Conservation (phyloP, 2,113 vertebrate genomes). For the Podocnemis expansa region DNA sequence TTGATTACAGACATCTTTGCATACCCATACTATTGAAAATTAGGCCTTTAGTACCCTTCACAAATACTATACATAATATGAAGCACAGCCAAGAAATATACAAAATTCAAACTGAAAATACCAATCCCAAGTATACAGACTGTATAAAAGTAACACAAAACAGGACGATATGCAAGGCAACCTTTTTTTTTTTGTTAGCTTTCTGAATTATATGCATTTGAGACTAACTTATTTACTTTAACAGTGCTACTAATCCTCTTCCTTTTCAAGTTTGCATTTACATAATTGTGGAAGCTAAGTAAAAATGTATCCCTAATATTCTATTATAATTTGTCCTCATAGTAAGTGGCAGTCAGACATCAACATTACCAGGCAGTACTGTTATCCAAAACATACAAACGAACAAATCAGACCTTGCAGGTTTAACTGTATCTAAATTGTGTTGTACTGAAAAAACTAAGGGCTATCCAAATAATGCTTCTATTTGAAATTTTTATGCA, state of each 20-base stretch:
- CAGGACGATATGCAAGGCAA: not conserved
- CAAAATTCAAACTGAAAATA: constrained; percentile 5
- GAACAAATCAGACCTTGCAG: not conserved
- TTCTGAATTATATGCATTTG: not conserved
- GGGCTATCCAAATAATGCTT: constrained; percentile 25
- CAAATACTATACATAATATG: not conserved
- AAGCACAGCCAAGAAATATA: not conserved
- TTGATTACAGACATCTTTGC: not conserved
- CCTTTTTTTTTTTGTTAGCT: constrained; percentile 32
- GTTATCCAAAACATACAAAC: constrained; percentile 27
- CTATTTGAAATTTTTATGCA: constrained; percentile 23
- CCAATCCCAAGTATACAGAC: constrained; percentile 6
- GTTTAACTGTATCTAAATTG: constrained; percentile 45
- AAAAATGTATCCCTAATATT: not conserved
- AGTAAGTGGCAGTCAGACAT: not conserved
- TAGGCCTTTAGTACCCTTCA: not conserved
- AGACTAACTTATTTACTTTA: constrained; percentile 32
- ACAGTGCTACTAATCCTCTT: constrained; percentile 49
- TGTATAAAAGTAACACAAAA: constrained; percentile 48
- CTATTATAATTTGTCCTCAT: constrained; percentile 27
- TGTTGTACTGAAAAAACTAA: constrained; percentile 32
- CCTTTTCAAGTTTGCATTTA: constrained; percentile 32
- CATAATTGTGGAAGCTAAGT: constrained; percentile 44
- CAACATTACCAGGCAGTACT: constrained; percentile 2
- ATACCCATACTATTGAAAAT: not conserved